These are phyloP conservation scores for Cyrtodaria siliqua DNA, from an alignment of 2,888 invertebrate genomes.

Conservation along the genomic window DNA sequence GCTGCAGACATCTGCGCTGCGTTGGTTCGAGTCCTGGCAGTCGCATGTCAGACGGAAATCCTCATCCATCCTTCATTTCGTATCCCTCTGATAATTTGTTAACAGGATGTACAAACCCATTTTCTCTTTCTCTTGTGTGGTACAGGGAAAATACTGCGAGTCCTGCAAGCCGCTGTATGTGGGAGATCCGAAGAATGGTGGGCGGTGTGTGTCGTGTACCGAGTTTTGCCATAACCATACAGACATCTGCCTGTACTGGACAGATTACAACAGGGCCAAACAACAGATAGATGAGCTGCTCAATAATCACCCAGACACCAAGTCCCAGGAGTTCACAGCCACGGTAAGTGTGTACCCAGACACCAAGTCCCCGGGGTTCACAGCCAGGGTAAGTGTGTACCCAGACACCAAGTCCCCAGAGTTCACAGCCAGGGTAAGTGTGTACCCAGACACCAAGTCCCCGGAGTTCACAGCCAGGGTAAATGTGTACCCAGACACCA, in stretches of 20 bases:
- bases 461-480: slow-evolving; percentile 16
- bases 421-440: slow-evolving; percentile 37
- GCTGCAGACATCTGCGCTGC: too few relatives aligned
- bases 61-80: too few relatives aligned
- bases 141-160: slow-evolving; percentile 94
- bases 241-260: slow-evolving; percentile 72
- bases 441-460: slow-evolving; percentile 8
- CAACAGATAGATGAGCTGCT: slow-evolving; percentile 24
- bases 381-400: slow-evolving; percentile 23
- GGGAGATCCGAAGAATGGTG: slow-evolving; percentile 93
- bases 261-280: slow-evolving; percentile 21
- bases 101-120: too few relatives aligned
- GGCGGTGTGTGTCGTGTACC: slow-evolving; percentile 94
- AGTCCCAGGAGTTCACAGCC: slow-evolving; percentile 30
- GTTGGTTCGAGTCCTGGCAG: too few relatives aligned
- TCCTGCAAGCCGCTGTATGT: slow-evolving; percentile 96
- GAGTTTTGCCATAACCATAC: slow-evolving; percentile 97
- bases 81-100: too few relatives aligned
- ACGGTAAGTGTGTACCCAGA: slow-evolving; percentile 34
- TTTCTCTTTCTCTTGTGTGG: too few relatives aligned
- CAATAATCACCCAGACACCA: slow-evolving; percentile 18
- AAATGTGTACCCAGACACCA: too few relatives aligned
- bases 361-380: slow-evolving; percentile 32
- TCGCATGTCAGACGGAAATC: too few relatives aligned
- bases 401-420: slow-evolving; percentile 23